A percentile compares a stretch with the other conserved stretches of the same genome.
Conservation (phyloP, 1,140 invertebrate species). For the Phocides pigmalion region DNA sequence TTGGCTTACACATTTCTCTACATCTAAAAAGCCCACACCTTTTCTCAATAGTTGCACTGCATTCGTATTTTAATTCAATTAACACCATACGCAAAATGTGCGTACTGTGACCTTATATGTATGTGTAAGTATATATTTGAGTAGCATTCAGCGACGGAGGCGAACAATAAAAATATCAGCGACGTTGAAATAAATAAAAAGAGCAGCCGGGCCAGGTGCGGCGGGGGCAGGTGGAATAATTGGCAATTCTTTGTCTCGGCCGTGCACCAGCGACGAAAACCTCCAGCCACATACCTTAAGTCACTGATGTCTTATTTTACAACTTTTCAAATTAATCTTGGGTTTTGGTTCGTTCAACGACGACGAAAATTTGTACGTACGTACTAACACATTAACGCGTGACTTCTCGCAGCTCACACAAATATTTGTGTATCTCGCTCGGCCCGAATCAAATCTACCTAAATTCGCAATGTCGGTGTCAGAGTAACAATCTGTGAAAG, state of each 20-base stretch:
- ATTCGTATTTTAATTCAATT: conserved; percentile 33
- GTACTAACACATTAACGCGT: conserved; percentile 1
- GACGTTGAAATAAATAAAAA: conserved; percentile 80
- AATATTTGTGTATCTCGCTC: conserved; percentile 32
- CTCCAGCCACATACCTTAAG: conserved; percentile 60
- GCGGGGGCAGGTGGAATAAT: conserved; percentile 81
- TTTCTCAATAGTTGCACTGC: conserved; percentile 4
- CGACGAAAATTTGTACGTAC: conserved; percentile 11
- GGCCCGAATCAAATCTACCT: conserved; percentile 20
- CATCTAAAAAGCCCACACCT: conserved; percentile 17
- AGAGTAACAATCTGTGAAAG: conserved; percentile 32
- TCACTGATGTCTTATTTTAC: conserved; percentile 59
- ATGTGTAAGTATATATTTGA: conserved; percentile 44
- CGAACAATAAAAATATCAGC: conserved; percentile 81
- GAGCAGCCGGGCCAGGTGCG: conserved; percentile 76
- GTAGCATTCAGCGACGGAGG: conserved; percentile 54
- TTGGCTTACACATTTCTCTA: conserved; percentile 16
- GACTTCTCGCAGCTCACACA: conserved; percentile 1
- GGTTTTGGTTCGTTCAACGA: conserved; percentile 16
- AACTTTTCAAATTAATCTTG: conserved; percentile 40
- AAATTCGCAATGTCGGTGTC: conserved; percentile 27
- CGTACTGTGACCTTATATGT: conserved; percentile 20
- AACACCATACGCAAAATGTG: conserved; percentile 21
- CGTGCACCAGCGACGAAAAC: conserved; percentile 67
- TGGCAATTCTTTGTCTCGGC: conserved; percentile 82